Evolutionary conservation across 2,888 invertebrate genomes (phyloP), one percentile per base, ranked within the genome.

Genomic region (Arge pagana): DNA sequence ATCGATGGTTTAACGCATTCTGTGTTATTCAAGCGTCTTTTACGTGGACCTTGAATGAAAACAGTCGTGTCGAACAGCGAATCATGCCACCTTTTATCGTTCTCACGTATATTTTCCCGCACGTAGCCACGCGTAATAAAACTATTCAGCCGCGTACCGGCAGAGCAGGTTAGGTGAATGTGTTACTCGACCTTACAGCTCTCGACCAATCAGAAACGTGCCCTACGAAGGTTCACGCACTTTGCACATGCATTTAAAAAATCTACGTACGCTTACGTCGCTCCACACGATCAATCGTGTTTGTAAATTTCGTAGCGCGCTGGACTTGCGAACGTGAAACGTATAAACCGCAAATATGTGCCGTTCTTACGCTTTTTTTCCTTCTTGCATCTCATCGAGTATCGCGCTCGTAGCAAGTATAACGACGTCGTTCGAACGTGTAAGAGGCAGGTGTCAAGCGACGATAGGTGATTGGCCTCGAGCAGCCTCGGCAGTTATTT

Each of bases 131-230:
- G 42, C 30, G 42, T 15, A 30, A 18, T 42, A 26, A 24, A 40
- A 33, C 23, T 35, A 26, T 48, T 31, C 4, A 42, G 19, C 28
- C 45, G 57, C 53, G 50, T 54, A 68, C 68, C 67, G 68, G 66
- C 60, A 60, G 59, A 41, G 57, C 62, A 65, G 67, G 67, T 66
- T 67, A 67, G 64, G 59, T 64, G 57, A 52, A 48, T 26, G 42
- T 48, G 48, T 37, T 11, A 19, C 26, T 36, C 30, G 42, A 50
- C 50, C 24, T 45, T 15, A 31, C n/a, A 40, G 11, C 18, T 26
- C 11, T 18, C 23, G 16, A n/a, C 50, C 50, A 51, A 51, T 51
- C 19, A 19, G 43, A 35, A 16, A 3, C 26, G 3, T 24, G 26
- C 35, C 36, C 50, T 36, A 43, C 50, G 24, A 10, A 43, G 33